Evolutionary conservation across 1,140 invertebrate species (phyloP).

Genomic region (Brachionus paranguensis): DNA sequence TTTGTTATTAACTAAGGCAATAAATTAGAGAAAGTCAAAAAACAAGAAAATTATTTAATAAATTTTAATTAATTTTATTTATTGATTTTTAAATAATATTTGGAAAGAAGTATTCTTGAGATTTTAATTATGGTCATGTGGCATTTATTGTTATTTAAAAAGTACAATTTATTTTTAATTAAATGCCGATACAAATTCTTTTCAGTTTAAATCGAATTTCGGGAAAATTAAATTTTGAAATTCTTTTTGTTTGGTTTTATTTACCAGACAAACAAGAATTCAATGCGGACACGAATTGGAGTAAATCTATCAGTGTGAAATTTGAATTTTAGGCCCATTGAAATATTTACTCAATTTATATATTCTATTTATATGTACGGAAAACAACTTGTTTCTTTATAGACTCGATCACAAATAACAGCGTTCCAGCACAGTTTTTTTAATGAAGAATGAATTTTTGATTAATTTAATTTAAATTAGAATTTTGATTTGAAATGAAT

Average conservation of each 20-base stretch:
- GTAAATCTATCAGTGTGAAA: slow-evolving; percentile 14
- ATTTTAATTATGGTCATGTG: neutral
- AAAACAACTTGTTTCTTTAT: slow-evolving; percentile 4
- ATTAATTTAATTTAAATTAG: slow-evolving; percentile 4
- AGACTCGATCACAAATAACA: slow-evolving; percentile 8
- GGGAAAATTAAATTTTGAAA: neutral
- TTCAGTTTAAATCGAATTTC: neutral
- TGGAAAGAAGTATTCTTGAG: neutral
- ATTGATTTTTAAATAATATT: neutral
- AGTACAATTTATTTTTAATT: neutral
- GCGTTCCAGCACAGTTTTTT: neutral
- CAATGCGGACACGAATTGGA: neutral
- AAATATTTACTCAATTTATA: slow-evolving; percentile 27
- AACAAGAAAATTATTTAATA: neutral
- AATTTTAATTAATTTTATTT: neutral
- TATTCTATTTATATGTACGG: neutral
- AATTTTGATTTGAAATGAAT: neutral
- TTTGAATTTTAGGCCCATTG: neutral
- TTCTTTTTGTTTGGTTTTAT: neutral
- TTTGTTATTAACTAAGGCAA: neutral
- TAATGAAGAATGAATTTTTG: neutral
- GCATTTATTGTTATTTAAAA: neutral
- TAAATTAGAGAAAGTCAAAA: neutral
- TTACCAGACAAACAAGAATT: slow-evolving; percentile 14
- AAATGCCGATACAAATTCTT: neutral